A percentile compares a stretch with the other conserved stretches of the same genome.
phyloP scores from a whole-genome alignment of 1,140 invertebrate genomes.

The Ceratosolen solmsi region DNA sequence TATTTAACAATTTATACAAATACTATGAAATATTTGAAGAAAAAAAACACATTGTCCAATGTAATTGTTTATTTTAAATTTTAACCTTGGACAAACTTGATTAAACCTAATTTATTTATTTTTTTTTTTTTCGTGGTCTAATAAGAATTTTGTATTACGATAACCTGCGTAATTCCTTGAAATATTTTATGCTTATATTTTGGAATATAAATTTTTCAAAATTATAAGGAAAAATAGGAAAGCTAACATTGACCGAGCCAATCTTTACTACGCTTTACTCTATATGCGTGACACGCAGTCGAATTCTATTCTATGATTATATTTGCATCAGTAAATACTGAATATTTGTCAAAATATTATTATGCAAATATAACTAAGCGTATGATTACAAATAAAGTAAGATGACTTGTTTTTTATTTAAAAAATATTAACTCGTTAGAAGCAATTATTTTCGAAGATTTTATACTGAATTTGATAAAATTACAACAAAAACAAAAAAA shows the following conservation, averaged over 20 bases:
- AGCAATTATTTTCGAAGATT: background rate
- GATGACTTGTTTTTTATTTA: too few species aligned
- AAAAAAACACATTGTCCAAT: too few species aligned
- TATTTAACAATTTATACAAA: background rate
- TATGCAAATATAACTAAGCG: background rate
- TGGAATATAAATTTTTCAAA: background rate
- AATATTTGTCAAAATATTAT: background rate
- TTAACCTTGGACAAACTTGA: too few species aligned
- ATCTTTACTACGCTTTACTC: background rate
- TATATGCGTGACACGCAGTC: background rate
- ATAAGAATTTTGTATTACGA: background rate
- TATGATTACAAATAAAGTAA: background rate
- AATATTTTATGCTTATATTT: background rate
- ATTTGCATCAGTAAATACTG: background rate
- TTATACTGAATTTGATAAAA: too few species aligned
- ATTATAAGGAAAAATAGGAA: background rate
- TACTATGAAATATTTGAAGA: background rate
- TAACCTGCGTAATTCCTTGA: background rate
- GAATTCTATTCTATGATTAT: background rate
- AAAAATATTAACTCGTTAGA: too few species aligned
- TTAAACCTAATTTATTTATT: background rate
- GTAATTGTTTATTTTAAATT: too few species aligned
- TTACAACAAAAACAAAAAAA: too few species aligned
- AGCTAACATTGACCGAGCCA: background rate
- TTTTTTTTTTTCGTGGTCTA: background rate